Conservation (phyloP, 2,113 vertebrate species). For the Corythornis vintsioides region DNA sequence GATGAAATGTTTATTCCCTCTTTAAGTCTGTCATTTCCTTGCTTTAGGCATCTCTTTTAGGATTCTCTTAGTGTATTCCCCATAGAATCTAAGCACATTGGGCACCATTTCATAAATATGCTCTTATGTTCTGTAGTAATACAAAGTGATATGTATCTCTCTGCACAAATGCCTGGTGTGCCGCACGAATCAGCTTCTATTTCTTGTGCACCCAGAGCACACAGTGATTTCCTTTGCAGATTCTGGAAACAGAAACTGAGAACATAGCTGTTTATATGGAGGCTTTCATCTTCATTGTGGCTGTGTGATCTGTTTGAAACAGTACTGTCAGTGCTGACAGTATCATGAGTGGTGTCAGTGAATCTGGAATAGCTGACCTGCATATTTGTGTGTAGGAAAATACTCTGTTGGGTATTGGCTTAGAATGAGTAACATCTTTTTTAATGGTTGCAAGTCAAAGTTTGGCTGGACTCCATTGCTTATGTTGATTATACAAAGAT, state of each 20-base stretch:
- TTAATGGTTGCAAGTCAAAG: background rate
- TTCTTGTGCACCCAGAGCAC: background rate
- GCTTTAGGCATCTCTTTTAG: background rate
- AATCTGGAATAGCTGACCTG: background rate
- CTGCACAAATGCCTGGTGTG: background rate
- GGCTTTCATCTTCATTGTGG: background rate
- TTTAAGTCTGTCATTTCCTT: background rate
- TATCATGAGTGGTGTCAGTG: background rate
- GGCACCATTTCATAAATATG: background rate
- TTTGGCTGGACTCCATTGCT: background rate
- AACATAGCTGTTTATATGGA: background rate
- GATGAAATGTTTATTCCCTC: background rate
- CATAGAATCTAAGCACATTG: background rate
- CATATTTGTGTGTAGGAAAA: background rate
- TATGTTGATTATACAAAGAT: background rate
- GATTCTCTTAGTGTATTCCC: background rate
- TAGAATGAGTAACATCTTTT: background rate
- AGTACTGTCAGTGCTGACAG: background rate
- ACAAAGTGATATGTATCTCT: no score
- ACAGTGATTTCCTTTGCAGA: background rate
- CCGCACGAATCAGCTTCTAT: background rate
- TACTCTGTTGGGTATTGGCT: background rate
- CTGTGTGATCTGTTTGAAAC: background rate
- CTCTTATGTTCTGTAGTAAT: background rate
- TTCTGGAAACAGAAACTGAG: background rate